Percentiles rank a stretch among this genome's conserved stretches.
phyloP scores from a whole-genome alignment of 2,888 invertebrate genomes.

The Abrostola tripartita region DNA sequence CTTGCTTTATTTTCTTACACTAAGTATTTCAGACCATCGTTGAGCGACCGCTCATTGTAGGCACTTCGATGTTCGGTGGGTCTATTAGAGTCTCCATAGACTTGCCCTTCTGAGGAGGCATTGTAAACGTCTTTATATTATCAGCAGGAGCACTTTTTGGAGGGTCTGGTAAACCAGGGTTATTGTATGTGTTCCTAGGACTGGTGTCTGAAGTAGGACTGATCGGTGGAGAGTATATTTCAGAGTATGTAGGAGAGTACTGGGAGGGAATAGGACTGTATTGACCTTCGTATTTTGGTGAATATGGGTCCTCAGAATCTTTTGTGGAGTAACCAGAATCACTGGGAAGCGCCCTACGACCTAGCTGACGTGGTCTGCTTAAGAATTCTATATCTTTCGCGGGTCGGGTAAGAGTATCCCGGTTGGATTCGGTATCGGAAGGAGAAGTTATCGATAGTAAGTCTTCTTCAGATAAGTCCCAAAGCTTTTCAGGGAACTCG shows the following conservation, averaged over 20 bases:
- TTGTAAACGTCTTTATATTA: conserved; percentile 80
- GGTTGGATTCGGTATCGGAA: conserved; percentile 89
- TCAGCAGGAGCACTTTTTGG: conserved; percentile 81
- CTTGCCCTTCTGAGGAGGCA: conserved; percentile 80
- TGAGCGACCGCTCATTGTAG: conserved; percentile 80
- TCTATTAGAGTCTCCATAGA: conserved; percentile 84
- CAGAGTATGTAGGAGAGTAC: conserved; percentile 86
- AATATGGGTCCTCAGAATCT: conserved; percentile 82
- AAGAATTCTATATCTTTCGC: conserved; percentile 90
- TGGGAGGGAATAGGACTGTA: conserved; percentile 83
- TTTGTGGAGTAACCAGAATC: conserved; percentile 85
- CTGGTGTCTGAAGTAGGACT: conserved; percentile 83
- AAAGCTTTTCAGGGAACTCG: conserved; percentile 94
- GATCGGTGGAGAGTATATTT: conserved; percentile 84
- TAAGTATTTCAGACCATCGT: conserved; percentile 79
- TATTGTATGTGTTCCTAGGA: conserved; percentile 79
- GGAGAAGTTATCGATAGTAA: conserved; percentile 86
- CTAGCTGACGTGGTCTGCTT: conserved; percentile 88
- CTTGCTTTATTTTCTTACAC: conserved; percentile 13
- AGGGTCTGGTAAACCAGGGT: conserved; percentile 78
- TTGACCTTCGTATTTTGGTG: conserved; percentile 76
- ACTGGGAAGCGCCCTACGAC: conserved; percentile 87
- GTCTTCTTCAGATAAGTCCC: conserved; percentile 92
- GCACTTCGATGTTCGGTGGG: conserved; percentile 76
- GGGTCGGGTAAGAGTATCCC: conserved; percentile 87